phyloP scores from a whole-genome alignment of 1,140 invertebrate genomes.

The Drosophila pachea region DNA sequence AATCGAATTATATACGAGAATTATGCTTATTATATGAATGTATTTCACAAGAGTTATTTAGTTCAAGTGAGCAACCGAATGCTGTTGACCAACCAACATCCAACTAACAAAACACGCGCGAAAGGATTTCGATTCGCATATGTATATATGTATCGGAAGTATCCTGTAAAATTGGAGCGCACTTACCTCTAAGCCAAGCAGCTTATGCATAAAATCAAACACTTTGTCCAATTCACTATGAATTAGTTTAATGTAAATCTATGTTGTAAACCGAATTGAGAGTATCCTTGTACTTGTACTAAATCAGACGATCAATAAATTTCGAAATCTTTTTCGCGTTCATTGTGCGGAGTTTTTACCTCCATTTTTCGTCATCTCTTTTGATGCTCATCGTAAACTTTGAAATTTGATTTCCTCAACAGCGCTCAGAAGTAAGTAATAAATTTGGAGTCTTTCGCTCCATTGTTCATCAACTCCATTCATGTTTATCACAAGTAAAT shows the following conservation, averaged over 20 bases:
- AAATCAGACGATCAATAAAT: constrained; percentile 68
- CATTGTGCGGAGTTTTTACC: neutral
- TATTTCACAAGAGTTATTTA: constrained; percentile 38
- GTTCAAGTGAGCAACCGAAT: constrained; percentile 33
- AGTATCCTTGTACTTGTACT: constrained; percentile 48
- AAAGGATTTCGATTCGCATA: constrained; percentile 42
- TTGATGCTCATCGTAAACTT: too few relatives aligned
- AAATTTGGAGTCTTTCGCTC: too few relatives aligned
- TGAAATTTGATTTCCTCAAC: too few relatives aligned
- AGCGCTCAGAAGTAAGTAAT: too few relatives aligned
- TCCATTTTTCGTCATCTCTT: neutral
- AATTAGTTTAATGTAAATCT: constrained; percentile 46
- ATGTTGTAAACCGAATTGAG: constrained; percentile 62
- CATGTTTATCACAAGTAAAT: too few relatives aligned
- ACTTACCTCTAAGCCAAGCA: constrained; percentile 4
- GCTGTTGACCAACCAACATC: constrained; percentile 40
- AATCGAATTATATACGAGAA: constrained; percentile 41
- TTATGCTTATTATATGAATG: constrained; percentile 31
- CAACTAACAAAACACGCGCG: constrained; percentile 47
- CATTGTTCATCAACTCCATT: too few relatives aligned
- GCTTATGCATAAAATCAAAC: constrained; percentile 27
- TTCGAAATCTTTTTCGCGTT: constrained; percentile 76
- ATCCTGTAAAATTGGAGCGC: constrained; percentile 18
- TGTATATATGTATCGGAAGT: neutral
- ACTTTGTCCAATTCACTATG: constrained; percentile 11